These are phyloP conservation scores for Cheilosia vulpina DNA, from an alignment of 2,888 invertebrate species.

Conservation along the genomic window DNA sequence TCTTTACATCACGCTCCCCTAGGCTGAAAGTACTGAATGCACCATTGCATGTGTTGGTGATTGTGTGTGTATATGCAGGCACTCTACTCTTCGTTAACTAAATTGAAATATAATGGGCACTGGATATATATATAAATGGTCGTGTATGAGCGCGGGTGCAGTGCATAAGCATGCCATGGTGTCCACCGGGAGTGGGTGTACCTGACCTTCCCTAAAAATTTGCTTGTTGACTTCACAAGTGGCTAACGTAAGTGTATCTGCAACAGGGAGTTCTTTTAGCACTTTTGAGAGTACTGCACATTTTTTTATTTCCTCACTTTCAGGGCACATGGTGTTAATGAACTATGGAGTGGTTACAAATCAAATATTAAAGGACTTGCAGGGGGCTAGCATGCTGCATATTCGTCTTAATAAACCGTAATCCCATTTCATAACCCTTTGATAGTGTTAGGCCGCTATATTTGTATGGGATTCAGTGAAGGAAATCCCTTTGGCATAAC, in stretches of 20 bases:
- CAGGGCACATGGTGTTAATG: slow-evolving; percentile 66
- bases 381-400: slow-evolving; percentile 21
- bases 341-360: slow-evolving; percentile 61
- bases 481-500: slow-evolving; percentile 10
- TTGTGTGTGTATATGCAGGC: slow-evolving; percentile 34
- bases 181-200: slow-evolving; percentile 68
- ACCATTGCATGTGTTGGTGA: slow-evolving; percentile 4
- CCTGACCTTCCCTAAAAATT: slow-evolving; percentile 70
- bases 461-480: slow-evolving; percentile 1
- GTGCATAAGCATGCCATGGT: slow-evolving; percentile 40
- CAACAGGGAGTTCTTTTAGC: slow-evolving; percentile 72
- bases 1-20: slow-evolving; percentile 64
- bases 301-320: slow-evolving; percentile 56
- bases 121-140: neutral
- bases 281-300: slow-evolving; percentile 65
- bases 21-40: slow-evolving; percentile 62
- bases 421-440: slow-evolving; percentile 45
- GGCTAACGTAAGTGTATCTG: slow-evolving; percentile 65
- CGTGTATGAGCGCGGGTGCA: neutral
- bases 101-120: slow-evolving; percentile 66
- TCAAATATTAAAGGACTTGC: slow-evolving; percentile 51
- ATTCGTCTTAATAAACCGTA: slow-evolving; percentile 34
- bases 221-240: slow-evolving; percentile 73
- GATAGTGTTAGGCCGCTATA: neutral
- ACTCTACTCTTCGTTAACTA: slow-evolving; percentile 39